Conservation (phyloP, 2,113 vertebrate species). For the Lophochroa leadbeateri region DNA sequence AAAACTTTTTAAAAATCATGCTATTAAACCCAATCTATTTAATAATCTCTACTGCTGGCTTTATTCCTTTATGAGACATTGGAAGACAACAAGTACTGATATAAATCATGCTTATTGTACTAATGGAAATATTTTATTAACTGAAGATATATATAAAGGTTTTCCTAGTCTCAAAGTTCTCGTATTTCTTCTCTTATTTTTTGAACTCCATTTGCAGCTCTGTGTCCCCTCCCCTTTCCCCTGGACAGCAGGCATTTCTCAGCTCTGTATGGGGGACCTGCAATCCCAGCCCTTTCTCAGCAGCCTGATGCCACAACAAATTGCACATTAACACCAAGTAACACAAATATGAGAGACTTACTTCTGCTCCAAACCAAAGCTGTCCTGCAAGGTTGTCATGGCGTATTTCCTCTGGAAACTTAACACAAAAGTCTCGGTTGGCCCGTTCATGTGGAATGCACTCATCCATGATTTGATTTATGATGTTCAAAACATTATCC, state of each 20-base stretch:
- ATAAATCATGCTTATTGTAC: neutral
- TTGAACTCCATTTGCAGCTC: neutral
- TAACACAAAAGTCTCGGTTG: constrained; percentile 94
- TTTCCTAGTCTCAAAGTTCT: neutral
- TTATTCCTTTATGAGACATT: neutral
- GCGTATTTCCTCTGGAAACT: constrained; percentile 97
- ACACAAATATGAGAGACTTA: constrained; percentile 29
- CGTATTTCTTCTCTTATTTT: neutral
- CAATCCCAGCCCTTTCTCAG: neutral
- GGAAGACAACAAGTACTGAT: neutral
- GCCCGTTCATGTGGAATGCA: constrained; percentile 94
- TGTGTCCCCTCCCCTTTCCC: neutral
- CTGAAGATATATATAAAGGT: neutral
- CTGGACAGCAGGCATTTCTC: neutral
- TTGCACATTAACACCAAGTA: neutral
- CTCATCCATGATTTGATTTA: constrained; percentile 97
- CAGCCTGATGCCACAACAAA: neutral
- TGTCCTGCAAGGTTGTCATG: constrained; percentile 98
- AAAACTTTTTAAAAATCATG: neutral
- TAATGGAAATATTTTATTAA: neutral
- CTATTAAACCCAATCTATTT: neutral
- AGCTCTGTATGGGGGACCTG: neutral
- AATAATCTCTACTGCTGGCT: neutral
- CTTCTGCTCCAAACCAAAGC: constrained; percentile 98
- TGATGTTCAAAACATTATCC: constrained; percentile 96